Conservation (phyloP, 1,140 invertebrate genomes). For the Ceratina japonica region DNA sequence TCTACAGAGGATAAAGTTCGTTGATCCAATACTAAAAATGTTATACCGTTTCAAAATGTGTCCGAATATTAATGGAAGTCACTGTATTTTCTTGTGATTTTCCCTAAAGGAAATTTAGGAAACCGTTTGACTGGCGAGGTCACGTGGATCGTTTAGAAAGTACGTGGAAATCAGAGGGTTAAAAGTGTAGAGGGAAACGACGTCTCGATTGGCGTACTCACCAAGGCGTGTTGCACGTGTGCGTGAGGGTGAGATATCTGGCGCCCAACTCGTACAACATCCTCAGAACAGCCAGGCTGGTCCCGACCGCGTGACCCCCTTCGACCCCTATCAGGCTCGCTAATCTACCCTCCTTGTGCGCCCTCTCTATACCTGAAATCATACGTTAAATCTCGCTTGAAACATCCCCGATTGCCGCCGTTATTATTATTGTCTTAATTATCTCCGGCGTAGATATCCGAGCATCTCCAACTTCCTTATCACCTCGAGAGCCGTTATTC, state of each 20-base stretch:
- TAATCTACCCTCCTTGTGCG: constrained; percentile 83
- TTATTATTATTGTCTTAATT: constrained; percentile 42
- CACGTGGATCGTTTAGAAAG: no score
- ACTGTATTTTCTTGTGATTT: no score
- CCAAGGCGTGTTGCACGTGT: constrained; percentile 93
- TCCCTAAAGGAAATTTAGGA: no score
- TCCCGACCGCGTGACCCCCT: constrained; percentile 91
- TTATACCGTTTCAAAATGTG: no score
- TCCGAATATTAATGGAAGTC: no score
- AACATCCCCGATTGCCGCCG: not conserved
- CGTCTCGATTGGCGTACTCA: constrained; percentile 75
- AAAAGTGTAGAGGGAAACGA: no score
- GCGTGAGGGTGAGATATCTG: constrained; percentile 90
- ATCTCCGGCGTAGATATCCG: not conserved
- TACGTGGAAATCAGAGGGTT: no score
- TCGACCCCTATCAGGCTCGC: constrained; percentile 89
- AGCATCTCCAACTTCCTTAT: not conserved
- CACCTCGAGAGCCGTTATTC: not conserved
- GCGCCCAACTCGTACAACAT: constrained; percentile 91
- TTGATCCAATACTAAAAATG: no score
- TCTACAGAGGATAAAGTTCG: no score
- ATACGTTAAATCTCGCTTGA: constrained; percentile 44
- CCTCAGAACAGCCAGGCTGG: constrained; percentile 88
- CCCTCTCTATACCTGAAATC: constrained; percentile 82
- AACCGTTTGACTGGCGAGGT: no score